Conservation (phyloP, 2,888 invertebrate species). For the Temnothorax unifasciatus region DNA sequence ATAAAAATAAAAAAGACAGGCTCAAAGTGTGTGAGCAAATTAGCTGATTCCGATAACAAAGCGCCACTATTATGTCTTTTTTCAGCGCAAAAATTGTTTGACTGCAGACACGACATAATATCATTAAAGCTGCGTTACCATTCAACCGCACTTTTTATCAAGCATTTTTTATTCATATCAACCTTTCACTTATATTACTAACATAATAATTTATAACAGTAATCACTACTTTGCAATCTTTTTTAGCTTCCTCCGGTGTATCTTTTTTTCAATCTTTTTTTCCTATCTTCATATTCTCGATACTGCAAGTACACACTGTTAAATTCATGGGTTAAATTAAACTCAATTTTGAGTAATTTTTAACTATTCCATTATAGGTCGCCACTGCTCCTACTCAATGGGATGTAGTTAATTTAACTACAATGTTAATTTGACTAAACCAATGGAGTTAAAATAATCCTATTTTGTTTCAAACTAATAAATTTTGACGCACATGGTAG, state of each 20-base stretch:
- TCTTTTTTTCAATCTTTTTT: constrained; percentile 1
- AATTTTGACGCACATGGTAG: too few species aligned
- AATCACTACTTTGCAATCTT: constrained; percentile 21
- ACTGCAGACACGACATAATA: background rate
- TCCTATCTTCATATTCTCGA: constrained; percentile 7
- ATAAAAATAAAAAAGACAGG: background rate
- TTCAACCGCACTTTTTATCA: constrained; percentile 7
- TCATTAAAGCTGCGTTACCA: constrained; percentile 5
- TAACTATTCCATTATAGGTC: too few species aligned
- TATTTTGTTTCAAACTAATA: too few species aligned
- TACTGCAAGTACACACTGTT: background rate
- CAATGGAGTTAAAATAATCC: too few species aligned
- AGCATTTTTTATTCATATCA: background rate
- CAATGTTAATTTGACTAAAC: too few species aligned
- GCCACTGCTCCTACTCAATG: too few species aligned
- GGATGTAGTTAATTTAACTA: too few species aligned
- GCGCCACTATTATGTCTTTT: constrained; percentile 21
- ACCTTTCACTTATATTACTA: background rate
- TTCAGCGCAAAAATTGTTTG: background rate
- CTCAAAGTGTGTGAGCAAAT: constrained; percentile 16
- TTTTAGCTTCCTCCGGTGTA: background rate
- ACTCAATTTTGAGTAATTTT: too few species aligned
- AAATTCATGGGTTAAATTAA: too few species aligned
- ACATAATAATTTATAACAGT: constrained; percentile 29
- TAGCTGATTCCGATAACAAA: constrained; percentile 16